phyloP scores from a whole-genome alignment of 1,140 invertebrate species.

The Bombus confusus region DNA sequence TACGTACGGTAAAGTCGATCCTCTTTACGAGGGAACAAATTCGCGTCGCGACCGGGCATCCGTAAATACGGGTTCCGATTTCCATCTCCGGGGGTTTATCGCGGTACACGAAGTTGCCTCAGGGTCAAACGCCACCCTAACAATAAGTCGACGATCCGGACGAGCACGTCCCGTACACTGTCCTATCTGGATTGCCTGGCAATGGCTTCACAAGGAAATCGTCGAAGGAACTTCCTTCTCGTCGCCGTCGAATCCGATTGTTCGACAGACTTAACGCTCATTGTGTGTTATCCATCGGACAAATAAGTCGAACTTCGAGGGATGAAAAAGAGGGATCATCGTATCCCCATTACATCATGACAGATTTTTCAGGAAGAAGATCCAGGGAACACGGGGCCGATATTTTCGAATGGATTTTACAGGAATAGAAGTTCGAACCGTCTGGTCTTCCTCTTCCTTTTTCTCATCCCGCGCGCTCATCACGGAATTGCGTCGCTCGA shows the following conservation, averaged over 20 bases:
- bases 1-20: not conserved
- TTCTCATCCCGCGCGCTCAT: not conserved
- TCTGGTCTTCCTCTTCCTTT: too few relatives aligned
- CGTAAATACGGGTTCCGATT: conserved; percentile 50
- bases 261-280: not conserved
- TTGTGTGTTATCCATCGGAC: not conserved
- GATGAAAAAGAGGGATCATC: conserved; percentile 29
- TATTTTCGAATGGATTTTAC: not conserved
- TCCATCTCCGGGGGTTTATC: conserved; percentile 50
- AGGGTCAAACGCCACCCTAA: conserved; percentile 46
- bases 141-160: conserved; percentile 38
- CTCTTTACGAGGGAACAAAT: conserved; percentile 33
- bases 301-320: conserved; percentile 21
- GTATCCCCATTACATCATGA: not conserved
- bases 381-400: not conserved
- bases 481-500: not conserved
- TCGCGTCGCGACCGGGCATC: not conserved
- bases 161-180: not conserved
- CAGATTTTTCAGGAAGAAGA: not conserved
- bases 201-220: conserved; percentile 48
- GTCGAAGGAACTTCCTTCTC: not conserved
- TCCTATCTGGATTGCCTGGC: conserved; percentile 47
- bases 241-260: conserved; percentile 4
- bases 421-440: not conserved
- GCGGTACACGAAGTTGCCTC: conserved; percentile 13